These are phyloP conservation scores for Troides oblongomaculatus DNA, from an alignment of 2,888 invertebrate genomes.

Conservation along the genomic window DNA sequence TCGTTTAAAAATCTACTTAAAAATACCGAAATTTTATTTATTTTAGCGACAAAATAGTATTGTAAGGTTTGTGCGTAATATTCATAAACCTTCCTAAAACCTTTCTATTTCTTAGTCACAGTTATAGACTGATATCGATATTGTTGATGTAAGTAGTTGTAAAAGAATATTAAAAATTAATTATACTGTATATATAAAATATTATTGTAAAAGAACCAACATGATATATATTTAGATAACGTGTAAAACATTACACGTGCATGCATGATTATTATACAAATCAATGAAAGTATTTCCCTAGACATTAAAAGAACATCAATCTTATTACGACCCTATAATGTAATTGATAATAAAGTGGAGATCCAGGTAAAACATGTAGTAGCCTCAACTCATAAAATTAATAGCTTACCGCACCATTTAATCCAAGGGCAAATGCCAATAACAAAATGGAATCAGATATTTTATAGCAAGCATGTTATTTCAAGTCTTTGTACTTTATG, in stretches of 20 bases:
- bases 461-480: conserved; percentile 12
- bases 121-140: no score
- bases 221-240: neutral
- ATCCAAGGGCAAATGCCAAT: conserved; percentile 24
- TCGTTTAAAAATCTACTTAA: no score
- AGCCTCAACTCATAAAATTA: conserved; percentile 16
- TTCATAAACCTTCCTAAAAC: no score
- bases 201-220: no score
- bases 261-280: neutral
- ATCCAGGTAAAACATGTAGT: conserved; percentile 14
- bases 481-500: neutral
- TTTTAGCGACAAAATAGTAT: neutral
- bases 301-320: neutral
- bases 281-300: neutral
- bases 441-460: conserved; percentile 27
- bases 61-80: no score
- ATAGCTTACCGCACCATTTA: conserved; percentile 21
- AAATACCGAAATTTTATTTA: neutral
- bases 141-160: no score
- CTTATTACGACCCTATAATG: conserved; percentile 5
- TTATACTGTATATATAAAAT: no score
- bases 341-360: conserved; percentile 23
- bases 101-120: no score
- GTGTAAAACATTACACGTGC: neutral
- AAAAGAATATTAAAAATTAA: no score